phyloP scores from a whole-genome alignment of 1,140 invertebrate species.

The Trachymyrmex septentrionalis region DNA sequence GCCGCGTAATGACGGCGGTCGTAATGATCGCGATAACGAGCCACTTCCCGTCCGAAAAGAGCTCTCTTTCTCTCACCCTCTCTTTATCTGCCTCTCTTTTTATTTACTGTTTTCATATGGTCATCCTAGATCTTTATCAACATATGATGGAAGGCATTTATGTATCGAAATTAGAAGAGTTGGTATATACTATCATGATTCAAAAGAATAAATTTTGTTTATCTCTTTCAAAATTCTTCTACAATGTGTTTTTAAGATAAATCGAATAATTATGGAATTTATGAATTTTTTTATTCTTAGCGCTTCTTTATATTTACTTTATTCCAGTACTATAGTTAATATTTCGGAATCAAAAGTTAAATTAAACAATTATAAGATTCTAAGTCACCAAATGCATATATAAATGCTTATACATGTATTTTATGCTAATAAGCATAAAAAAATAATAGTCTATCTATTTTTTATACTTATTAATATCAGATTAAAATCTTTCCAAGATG shows the following conservation, averaged over 20 bases:
- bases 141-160: not conserved
- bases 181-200: not conserved
- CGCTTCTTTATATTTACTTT: not conserved
- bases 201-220: not conserved
- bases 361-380: slow-evolving; percentile 2
- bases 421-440: no score
- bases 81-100: not conserved
- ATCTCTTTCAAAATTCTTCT: not conserved
- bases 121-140: slow-evolving; percentile 6
- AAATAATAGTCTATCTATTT: no score
- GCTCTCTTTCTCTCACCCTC: slow-evolving; percentile 1
- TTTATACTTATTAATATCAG: no score
- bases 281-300: not conserved
- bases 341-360: not conserved
- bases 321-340: not conserved
- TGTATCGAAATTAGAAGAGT: not conserved
- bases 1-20: slow-evolving; percentile 69
- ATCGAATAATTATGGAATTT: not conserved
- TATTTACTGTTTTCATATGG: not conserved
- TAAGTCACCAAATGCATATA: not conserved
- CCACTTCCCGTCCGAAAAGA: slow-evolving; percentile 72
- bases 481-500: no score
- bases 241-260: not conserved
- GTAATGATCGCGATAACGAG: slow-evolving; percentile 76
- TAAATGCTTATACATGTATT: not conserved